Evolutionary conservation across 2,113 vertebrate genomes (phyloP).

Genomic region (Cebus imitator): DNA sequence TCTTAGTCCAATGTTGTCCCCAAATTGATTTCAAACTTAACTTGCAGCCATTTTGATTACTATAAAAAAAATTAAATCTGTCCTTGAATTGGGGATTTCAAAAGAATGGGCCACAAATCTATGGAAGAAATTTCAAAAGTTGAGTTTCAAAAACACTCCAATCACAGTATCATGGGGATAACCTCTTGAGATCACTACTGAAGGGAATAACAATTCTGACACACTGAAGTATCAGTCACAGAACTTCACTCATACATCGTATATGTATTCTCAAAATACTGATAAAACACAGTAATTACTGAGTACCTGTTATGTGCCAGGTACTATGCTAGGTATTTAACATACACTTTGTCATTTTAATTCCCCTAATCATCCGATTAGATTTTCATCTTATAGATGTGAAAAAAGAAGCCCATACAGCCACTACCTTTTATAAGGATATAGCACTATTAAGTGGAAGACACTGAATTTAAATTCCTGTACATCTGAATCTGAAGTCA

Average conservation of each 20-base stretch:
- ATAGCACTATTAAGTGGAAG: neutral
- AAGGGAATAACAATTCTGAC: neutral
- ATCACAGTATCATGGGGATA: neutral
- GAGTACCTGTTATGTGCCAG: neutral
- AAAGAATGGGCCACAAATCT: neutral
- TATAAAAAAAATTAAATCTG: conserved; percentile 19
- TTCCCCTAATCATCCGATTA: neutral
- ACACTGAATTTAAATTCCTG: conserved; percentile 45
- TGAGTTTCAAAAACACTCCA: conserved; percentile 23
- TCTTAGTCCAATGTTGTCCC: neutral
- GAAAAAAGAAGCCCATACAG: conserved; percentile 18
- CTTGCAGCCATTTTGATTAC: conserved; percentile 42
- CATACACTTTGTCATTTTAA: conserved; percentile 24
- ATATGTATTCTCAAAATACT: conserved; percentile 20
- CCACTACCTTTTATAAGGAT: neutral
- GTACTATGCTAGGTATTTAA: neutral
- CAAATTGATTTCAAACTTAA: conserved; percentile 10
- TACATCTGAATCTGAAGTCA: conserved; percentile 34
- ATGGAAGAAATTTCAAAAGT: conserved; percentile 36
- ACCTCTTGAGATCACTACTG: neutral
- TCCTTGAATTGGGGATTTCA: neutral
- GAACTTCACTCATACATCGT: neutral
- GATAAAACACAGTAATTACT: neutral
- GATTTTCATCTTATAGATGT: conserved; percentile 4
- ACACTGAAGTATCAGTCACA: neutral